Percentiles rank a stretch among this genome's conserved stretches.
Evolutionary conservation across 2,797 vertebrate species (phyloP).

Genomic region (Amniataba percoides): DNA sequence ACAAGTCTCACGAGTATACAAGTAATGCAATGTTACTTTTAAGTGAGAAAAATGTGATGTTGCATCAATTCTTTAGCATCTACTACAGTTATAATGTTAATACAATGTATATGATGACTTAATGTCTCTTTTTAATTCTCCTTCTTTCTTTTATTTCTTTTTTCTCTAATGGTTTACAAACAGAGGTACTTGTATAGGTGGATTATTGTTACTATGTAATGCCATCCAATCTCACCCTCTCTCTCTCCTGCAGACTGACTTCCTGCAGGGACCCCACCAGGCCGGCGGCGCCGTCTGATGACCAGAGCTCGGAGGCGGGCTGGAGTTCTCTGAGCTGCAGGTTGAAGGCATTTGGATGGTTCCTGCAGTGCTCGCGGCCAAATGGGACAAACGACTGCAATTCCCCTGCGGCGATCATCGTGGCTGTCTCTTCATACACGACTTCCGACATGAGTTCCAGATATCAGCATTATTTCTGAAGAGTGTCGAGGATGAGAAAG

Average conservation of each 20-base stretch:
- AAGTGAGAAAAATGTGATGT: too few relatives aligned
- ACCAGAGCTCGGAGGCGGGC: constrained; percentile 97
- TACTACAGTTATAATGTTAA: not conserved
- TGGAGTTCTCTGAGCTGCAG: constrained; percentile 97
- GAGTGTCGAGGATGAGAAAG: not conserved
- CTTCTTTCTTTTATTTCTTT: not conserved
- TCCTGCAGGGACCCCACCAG: constrained; percentile 96
- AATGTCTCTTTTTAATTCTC: not conserved
- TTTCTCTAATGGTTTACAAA: not conserved
- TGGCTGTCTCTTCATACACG: constrained; percentile 98
- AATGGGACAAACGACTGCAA: constrained; percentile 99
- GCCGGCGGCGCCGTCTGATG: constrained; percentile 94
- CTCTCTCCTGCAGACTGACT: constrained; percentile 95
- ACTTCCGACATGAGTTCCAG: constrained; percentile 99
- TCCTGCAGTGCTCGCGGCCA: constrained; percentile 96
- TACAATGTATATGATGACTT: not conserved
- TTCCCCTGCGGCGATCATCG: constrained; percentile 99
- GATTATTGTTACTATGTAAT: not conserved
- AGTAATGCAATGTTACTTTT: not conserved
- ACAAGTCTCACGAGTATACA: not conserved
- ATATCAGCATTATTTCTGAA: constrained; percentile 99
- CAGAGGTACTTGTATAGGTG: not conserved
- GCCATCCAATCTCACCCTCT: constrained; percentile 85
- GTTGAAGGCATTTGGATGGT: constrained; percentile 96
- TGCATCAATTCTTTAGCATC: too few relatives aligned